Conservation (phyloP, 2,113 vertebrate genomes). For the Mormyrus iriodes region DNA sequence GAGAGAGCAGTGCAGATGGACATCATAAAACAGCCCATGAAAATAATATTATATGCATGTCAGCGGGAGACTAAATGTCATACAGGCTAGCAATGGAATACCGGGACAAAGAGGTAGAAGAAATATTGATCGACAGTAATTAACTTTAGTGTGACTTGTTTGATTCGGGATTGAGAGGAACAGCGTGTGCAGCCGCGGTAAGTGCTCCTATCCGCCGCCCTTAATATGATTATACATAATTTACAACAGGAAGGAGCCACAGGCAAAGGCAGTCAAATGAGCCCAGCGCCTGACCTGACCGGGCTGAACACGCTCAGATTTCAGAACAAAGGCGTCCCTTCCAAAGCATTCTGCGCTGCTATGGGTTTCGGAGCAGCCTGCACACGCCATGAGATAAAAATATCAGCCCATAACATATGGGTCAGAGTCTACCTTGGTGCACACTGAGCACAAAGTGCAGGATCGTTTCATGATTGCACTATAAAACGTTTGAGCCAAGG, state of each 20-base stretch:
- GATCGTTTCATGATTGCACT: not conserved
- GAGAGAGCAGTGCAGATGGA: not conserved
- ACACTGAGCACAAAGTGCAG: not conserved
- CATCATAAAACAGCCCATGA: not conserved
- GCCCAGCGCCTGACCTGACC: constrained; percentile 28
- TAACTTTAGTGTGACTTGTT: constrained; percentile 19
- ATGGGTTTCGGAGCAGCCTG: not conserved
- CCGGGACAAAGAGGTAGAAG: not conserved
- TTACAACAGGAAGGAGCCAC: constrained; percentile 43
- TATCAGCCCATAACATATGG: not conserved
- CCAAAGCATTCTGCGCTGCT: not conserved
- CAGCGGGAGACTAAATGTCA: not conserved
- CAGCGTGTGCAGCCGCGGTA: constrained; percentile 23
- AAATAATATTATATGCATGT: not conserved
- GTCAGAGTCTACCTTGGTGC: not conserved
- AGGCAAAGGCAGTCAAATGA: constrained; percentile 41
- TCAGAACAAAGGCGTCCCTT: constrained; percentile 23
- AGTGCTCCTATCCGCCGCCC: constrained; percentile 33
- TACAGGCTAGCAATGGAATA: not conserved
- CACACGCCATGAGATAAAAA: not conserved
- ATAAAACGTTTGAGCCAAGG: not conserved
- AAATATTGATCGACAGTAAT: not conserved
- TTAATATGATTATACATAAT: constrained; percentile 54
- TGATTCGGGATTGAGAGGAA: constrained; percentile 33
- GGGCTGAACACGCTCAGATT: constrained; percentile 37